Base-by-base conservation (phyloP, 2,113 vertebrate species). In the Sterrhoptilus dennistouni region DNA sequence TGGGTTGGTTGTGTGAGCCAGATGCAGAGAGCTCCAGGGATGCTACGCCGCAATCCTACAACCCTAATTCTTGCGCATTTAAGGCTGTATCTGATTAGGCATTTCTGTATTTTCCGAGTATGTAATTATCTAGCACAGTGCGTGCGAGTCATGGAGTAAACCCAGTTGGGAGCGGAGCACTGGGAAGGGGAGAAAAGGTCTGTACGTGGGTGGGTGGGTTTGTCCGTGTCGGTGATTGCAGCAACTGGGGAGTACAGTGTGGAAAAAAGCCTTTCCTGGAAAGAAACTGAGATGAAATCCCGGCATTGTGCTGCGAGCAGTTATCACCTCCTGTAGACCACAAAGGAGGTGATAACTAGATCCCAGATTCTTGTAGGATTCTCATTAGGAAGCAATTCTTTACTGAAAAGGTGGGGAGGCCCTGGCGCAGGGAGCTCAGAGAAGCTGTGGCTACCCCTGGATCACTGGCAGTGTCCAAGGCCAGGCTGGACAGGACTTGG, bases 231-330 rank as follows among this genome's bases (percentile, higher is more conserved):
- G 31, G 64, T 12, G 69, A 50, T 63, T 72, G 60, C 87, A 74
- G 40, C 75, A 40, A 14, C 6, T 1, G 0, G 49, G 2, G n/a
- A 61, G 56, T 4, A 14, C 22, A 35, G 49, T 0, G 23, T 3
- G 53, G 45, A 64, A 82, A 83, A 80, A 72, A 75, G 14, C 54
- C 65, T 95, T 70, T 71, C 20, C 70, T 86, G 70, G 68, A 45
- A 75, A 71, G 63, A 57, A 53, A 45, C 27, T 1, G 59, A 52
- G 74, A 35, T 35, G 78, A 82, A 75, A 66, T 50, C 80, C 75
- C 1, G 0, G 27, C 29, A 44, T 38, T 68, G 52, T 74, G 54
- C 83, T 91, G 33, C 0, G 20, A 87, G 84, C 64, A 64, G 65
- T 84, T 89, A 13, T 25, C 72, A 60, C 50, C 53, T 64, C 45